Base-by-base conservation (phyloP, 2,797 vertebrate species). In the Yasuhikotakia modesta region DNA sequence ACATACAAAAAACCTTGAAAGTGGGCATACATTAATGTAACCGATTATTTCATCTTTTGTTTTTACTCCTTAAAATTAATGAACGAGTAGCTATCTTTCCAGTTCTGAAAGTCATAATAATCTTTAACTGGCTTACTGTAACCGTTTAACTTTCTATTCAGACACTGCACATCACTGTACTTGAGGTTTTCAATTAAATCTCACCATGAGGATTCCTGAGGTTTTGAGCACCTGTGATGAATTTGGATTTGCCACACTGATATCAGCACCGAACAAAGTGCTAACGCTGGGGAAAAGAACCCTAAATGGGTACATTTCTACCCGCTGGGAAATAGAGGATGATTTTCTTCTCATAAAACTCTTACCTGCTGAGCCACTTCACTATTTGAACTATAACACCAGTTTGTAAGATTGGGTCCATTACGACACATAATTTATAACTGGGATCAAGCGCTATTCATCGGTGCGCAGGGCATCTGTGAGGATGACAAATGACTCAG, bases 101-200 rank as follows among this genome's bases (percentile, higher is more conserved):
- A 73, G 19, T 60, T 55, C 27, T 57, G 52, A 74, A 61, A 50
- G 65, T 74, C 60, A n/a, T 72, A 6, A 10, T 70, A 48, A 63
- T 46, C 11, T 19, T 35, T 30, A 63, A 19, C 65, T 27, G 24
- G 46, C 53, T 70, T 70, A 52, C 52, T 55, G 55, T 57, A 46
- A 65, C 73, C 65, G 48, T 64, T 57, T 68, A 77, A 76, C 70
- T 68, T 72, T 43, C 52, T 32, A 67, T 68, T 77, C 24, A 60
- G 73, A 75, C 58, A 43, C 64, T 68, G 50, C 35, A 60, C 60
- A 52, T 75, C 67, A 43, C 35, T 66, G 14, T 13, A 21, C 24
- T 22, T 66, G 60, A 69, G 63, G 61, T 82, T 72, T 50, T 65
- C 43, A 68, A 84, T 84, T 82, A 84, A 69, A 78, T 86, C 75